Evolutionary conservation across 2,797 vertebrate species (phyloP).

Genomic region (Macropodus opercularis): DNA sequence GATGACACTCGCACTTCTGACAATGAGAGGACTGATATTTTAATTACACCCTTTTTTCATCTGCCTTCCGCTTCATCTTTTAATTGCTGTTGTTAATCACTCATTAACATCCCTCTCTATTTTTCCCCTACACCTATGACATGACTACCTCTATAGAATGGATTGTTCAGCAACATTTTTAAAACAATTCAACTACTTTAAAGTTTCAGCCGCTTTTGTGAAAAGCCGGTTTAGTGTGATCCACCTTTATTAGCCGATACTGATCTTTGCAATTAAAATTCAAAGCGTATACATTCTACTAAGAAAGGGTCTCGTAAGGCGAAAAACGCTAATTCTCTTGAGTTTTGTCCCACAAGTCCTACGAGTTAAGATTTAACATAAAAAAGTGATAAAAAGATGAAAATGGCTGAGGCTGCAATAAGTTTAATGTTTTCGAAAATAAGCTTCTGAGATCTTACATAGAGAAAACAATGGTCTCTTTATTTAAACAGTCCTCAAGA

Average conservation of each 20-base stretch:
- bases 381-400: conserved; percentile 36
- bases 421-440: conserved; percentile 42
- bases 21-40: conserved; percentile 98
- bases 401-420: conserved; percentile 44
- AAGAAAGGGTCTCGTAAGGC: conserved; percentile 8
- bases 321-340: conserved; percentile 15
- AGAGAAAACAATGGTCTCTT: conserved; percentile 44
- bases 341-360: conserved; percentile 14
- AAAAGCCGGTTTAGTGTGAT: conserved; percentile 1
- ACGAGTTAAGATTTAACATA: conserved; percentile 39
- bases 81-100: conserved; percentile 99
- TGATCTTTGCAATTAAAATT: conserved; percentile 29
- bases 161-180: conserved; percentile 92
- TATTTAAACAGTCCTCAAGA: conserved; percentile 55
- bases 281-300: conserved; percentile 19
- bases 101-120: conserved; percentile 89
- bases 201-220: conserved; percentile 43
- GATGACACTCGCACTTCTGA: conserved; percentile 97
- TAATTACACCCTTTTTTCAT: conserved; percentile 91
- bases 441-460: conserved; percentile 26
- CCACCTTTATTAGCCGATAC: conserved; percentile 25
- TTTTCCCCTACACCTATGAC: conserved; percentile 85
- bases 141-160: conserved; percentile 92
- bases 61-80: conserved; percentile 91
- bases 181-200: conserved; percentile 88